phyloP scores from a whole-genome alignment of 2,888 invertebrate genomes.

The Schrankia costaestrigalis region DNA sequence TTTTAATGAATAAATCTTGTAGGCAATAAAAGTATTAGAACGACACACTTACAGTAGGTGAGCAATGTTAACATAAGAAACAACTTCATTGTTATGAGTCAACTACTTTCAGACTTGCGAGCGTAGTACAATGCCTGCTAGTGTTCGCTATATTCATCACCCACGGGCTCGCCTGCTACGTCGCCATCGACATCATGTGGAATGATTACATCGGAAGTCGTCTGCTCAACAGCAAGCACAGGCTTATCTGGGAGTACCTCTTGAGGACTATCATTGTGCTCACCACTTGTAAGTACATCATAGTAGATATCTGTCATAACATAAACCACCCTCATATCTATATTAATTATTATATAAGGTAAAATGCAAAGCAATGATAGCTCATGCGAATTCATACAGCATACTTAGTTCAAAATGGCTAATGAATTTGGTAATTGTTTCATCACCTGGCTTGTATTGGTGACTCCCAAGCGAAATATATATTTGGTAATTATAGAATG shows the following conservation, averaged over 20 bases:
- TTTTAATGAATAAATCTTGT: too few relatives aligned
- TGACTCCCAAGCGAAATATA: too few relatives aligned
- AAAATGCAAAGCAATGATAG: neutral
- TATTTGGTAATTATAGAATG: too few relatives aligned
- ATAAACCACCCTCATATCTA: neutral
- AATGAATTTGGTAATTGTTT: too few relatives aligned
- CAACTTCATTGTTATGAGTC: too few relatives aligned
- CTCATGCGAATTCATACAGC: too few relatives aligned
- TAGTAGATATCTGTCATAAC: neutral
- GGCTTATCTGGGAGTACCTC: slow-evolving; percentile 87
- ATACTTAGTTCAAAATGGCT: too few relatives aligned
- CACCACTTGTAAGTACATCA: slow-evolving; percentile 88
- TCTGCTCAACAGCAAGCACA: slow-evolving; percentile 81
- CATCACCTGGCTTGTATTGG: too few relatives aligned
- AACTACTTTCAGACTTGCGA: slow-evolving; percentile 84
- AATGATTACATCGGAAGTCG: slow-evolving; percentile 84
- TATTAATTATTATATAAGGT: neutral
- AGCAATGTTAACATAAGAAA: too few relatives aligned
- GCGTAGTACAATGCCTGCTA: slow-evolving; percentile 86
- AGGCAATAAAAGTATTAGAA: too few relatives aligned
- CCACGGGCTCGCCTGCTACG: slow-evolving; percentile 96
- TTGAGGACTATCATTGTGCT: slow-evolving; percentile 89
- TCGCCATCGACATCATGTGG: slow-evolving; percentile 96
- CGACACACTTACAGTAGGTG: too few relatives aligned
- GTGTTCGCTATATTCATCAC: slow-evolving; percentile 93